phyloP scores from a whole-genome alignment of 2,888 invertebrate genomes.

The Belgica antarctica region DNA sequence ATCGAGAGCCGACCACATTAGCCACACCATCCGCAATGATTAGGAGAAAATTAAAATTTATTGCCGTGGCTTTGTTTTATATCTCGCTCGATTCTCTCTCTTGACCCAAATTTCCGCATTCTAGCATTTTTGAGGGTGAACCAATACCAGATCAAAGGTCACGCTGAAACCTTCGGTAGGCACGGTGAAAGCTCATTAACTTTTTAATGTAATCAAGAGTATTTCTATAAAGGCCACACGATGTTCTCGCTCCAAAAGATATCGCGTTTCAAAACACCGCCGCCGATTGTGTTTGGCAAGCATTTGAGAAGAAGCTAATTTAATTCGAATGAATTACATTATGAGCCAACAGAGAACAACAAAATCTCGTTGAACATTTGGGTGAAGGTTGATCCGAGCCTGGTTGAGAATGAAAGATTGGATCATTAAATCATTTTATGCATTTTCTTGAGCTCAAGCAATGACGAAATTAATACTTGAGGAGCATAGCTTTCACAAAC shows the following conservation, averaged over 20 bases:
- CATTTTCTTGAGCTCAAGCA: too few relatives aligned
- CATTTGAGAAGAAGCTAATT: conserved; percentile 41
- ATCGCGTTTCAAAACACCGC: conserved; percentile 8
- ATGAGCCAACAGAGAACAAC: not conserved
- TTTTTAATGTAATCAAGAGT: not conserved
- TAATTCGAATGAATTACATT: conserved; percentile 24
- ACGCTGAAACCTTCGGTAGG: not conserved
- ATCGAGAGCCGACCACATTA: too few relatives aligned
- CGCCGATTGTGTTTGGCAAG: conserved; percentile 21
- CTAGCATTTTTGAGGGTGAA: not conserved
- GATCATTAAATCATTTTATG: conserved; percentile 17
- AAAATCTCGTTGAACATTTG: conserved; percentile 26
- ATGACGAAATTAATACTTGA: too few relatives aligned
- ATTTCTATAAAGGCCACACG: not conserved
- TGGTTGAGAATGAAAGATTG: conserved; percentile 16
- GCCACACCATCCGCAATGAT: too few relatives aligned
- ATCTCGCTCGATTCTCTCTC: not conserved
- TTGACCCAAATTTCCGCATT: conserved; percentile 1
- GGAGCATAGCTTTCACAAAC: too few relatives aligned
- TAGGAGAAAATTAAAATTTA: conserved; percentile 3
- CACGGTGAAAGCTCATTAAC: conserved; percentile 16
- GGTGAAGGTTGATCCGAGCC: conserved; percentile 37
- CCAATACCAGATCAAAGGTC: conserved; percentile 21
- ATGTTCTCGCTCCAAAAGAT: not conserved
- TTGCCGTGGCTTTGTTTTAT: not conserved